Base-by-base conservation (phyloP, 2,888 invertebrate species). In the Aradus depressus region DNA sequence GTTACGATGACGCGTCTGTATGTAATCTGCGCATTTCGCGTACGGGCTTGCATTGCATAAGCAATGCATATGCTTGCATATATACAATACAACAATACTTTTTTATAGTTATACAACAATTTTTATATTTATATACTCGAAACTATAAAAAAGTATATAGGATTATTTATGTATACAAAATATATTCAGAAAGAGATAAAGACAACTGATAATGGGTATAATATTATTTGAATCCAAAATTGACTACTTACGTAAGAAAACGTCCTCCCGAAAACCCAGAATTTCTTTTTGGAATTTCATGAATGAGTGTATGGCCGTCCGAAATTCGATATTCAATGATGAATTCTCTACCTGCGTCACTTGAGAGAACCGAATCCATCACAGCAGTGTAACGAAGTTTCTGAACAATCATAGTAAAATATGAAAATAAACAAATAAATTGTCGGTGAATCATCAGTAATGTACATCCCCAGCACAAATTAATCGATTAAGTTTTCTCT, bases 191-290 rank as follows among this genome's bases (percentile, higher is more conserved):
- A n/a, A n/a, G n/a, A n/a, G n/a, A n/a, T n/a, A n/a, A n/a, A n/a
- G n/a, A n/a, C n/a, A n/a, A n/a, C n/a, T n/a, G n/a, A n/a, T n/a
- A n/a, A n/a, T n/a, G n/a, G n/a, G n/a, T n/a, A n/a, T n/a, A n/a
- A n/a, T n/a, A n/a, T n/a, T n/a, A n/a, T n/a, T n/a, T n/a, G n/a
- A n/a, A n/a, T n/a, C n/a, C n/a, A n/a, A n/a, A n/a, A n/a, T n/a
- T n/a, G n/a, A n/a, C n/a, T n/a, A n/a, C 47, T 31, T 14, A 55
- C 47, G 23, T 75, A 41, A 90, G 70, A 68, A 88, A 91, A 63
- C 76, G 77, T 1, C 89, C 89, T 45, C 81, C 85, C 14, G 72
- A 64, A 56, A 84, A 79, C 37, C 90, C 90, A 0, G 84, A 84
- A 68, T 86, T 87, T 22, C 74, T 70, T 14, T 78, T 76, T 2